Conservation (phyloP, 2,797 vertebrate species). For the Dermochelys coriacea region DNA sequence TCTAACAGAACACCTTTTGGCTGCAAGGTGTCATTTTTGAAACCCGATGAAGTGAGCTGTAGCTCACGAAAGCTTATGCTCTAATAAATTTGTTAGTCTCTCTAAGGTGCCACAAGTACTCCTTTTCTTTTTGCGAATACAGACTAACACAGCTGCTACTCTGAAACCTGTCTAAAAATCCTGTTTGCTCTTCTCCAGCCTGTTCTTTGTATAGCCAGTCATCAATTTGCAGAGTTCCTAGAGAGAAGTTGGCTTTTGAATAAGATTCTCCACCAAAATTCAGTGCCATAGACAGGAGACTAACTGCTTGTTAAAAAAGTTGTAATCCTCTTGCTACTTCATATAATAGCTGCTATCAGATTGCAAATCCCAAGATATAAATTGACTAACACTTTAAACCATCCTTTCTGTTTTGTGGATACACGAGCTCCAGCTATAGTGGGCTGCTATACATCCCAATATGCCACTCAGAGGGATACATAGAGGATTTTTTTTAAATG, state of each 20-base stretch:
- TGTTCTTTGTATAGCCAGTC: neutral
- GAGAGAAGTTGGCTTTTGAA: neutral
- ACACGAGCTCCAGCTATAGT: neutral
- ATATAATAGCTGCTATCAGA: neutral
- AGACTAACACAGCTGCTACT: no score
- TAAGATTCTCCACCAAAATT: neutral
- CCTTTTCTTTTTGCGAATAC: no score
- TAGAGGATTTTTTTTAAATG: neutral
- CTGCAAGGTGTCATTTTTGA: neutral
- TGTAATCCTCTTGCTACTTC: neutral
- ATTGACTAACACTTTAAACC: neutral
- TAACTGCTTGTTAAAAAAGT: neutral
- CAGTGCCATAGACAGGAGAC: neutral
- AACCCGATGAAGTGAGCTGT: no score
- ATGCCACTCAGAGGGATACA: neutral
- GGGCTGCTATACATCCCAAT: neutral
- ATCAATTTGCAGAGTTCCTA: neutral
- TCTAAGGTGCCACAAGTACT: no score
- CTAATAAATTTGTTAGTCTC: no score
- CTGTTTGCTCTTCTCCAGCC: no score
- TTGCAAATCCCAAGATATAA: neutral
- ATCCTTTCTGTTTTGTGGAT: neutral
- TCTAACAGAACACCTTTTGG: rapidly evolving
- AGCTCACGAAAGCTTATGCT: no score
- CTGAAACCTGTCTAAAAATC: neutral